Conservation (phyloP, 2,888 invertebrate genomes). For the Villa cingulata region DNA sequence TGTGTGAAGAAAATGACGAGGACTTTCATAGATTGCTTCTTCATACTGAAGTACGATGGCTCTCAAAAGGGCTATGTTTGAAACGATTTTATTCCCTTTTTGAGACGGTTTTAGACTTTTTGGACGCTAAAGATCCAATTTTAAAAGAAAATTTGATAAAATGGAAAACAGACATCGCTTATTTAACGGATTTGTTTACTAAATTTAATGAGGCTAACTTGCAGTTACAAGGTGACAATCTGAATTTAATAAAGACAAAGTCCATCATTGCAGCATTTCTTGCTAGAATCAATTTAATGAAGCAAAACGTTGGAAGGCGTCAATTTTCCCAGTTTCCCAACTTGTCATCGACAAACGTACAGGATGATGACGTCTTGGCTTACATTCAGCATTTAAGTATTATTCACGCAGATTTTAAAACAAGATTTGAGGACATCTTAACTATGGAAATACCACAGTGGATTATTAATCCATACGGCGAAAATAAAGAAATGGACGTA, state of each 20-base stretch:
- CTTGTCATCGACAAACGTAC: neutral
- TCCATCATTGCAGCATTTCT: too few relatives aligned
- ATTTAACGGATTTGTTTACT: neutral
- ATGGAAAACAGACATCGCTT: neutral
- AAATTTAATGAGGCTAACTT: neutral
- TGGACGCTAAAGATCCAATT: too few relatives aligned
- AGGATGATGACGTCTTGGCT: neutral
- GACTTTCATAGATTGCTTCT: too few relatives aligned
- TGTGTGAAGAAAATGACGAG: too few relatives aligned
- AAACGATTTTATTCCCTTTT: too few relatives aligned
- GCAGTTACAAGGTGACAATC: neutral
- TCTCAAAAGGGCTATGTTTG: too few relatives aligned
- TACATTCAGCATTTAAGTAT: neutral
- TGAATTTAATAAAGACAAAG: neutral
- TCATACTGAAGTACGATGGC: too few relatives aligned
- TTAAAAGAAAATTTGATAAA: neutral
- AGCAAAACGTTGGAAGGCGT: neutral
- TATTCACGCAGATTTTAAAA: neutral
- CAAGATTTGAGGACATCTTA: neutral
- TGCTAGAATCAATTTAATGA: neutral
- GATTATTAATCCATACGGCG: slow-evolving; percentile 1
- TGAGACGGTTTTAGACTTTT: too few relatives aligned
- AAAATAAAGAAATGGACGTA: neutral
- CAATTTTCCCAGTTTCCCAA: neutral
- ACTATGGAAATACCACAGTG: neutral